Conservation (phyloP, 1,140 invertebrate species). For the Campoletis sonorensis region DNA sequence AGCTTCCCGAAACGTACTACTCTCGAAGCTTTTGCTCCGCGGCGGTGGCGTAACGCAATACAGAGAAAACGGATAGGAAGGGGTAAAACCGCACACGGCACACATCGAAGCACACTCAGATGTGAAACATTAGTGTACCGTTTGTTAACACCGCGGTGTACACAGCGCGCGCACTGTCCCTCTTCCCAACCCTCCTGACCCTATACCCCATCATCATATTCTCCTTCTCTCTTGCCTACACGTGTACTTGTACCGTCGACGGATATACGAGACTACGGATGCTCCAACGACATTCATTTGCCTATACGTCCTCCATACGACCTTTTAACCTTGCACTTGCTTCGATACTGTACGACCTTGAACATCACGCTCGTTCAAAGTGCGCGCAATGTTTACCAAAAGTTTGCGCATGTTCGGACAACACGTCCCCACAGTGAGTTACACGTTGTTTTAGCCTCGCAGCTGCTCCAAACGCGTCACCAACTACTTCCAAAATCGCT, state of each 20-base stretch:
- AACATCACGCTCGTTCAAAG: not conserved
- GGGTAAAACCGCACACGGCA: slow-evolving; percentile 57
- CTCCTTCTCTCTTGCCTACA: not conserved
- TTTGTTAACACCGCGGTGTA: slow-evolving; percentile 76
- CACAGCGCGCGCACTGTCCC: slow-evolving; percentile 62
- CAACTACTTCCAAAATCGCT: too few relatives aligned
- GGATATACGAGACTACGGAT: not conserved
- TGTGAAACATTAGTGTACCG: slow-evolving; percentile 76
- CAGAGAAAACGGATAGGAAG: slow-evolving; percentile 51
- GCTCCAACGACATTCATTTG: not conserved
- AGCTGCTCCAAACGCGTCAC: not conserved
- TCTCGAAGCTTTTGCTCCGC: slow-evolving; percentile 69
- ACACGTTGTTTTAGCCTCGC: not conserved
- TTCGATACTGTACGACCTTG: too few relatives aligned
- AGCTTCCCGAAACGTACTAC: slow-evolving; percentile 59
- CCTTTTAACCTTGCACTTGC: too few relatives aligned
- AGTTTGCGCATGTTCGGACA: not conserved
- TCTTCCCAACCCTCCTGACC: not conserved
- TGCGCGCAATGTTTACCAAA: not conserved
- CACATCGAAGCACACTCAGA: slow-evolving; percentile 67
- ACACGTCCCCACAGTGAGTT: not conserved
- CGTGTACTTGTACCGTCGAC: not conserved
- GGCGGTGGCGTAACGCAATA: slow-evolving; percentile 60
- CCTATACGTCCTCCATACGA: too few relatives aligned
- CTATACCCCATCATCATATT: not conserved